These are phyloP conservation scores for Neoitamus cyanurus DNA, from an alignment of 2,888 invertebrate genomes.

Conservation along the genomic window DNA sequence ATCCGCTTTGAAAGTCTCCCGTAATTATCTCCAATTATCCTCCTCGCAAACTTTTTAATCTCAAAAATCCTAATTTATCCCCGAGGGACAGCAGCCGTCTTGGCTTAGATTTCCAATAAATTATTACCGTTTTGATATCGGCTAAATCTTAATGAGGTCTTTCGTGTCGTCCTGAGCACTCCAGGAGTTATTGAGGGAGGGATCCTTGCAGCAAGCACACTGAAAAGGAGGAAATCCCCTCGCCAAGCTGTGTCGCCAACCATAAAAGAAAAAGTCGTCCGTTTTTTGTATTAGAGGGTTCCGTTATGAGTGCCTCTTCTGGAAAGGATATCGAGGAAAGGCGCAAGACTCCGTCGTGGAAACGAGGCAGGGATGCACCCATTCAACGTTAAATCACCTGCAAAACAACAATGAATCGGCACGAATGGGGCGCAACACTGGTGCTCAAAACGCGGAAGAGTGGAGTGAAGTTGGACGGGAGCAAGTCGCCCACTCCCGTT, in stretches of 20 bases:
- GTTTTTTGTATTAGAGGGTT: background rate
- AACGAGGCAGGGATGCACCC: background rate
- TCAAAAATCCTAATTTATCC: constrained; percentile 26
- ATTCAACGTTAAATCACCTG: background rate
- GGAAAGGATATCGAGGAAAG: background rate
- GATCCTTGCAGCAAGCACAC: background rate
- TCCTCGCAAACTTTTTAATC: background rate
- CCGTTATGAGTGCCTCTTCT: background rate
- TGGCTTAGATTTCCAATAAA: constrained; percentile 25
- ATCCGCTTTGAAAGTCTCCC: background rate
- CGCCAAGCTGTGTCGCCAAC: background rate
- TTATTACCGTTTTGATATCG: constrained; percentile 20
- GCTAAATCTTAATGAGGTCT: constrained; percentile 23
- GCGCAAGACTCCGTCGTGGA: background rate
- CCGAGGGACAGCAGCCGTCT: background rate
- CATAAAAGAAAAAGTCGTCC: constrained; percentile 3
- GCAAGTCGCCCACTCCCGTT: background rate
- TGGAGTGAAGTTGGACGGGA: background rate
- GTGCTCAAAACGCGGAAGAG: background rate
- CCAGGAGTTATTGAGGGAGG: background rate
- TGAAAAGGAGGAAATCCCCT: background rate
- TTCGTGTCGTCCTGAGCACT: background rate
- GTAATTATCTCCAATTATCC: constrained; percentile 1
- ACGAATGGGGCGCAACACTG: background rate
- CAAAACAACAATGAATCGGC: background rate